A percentile compares a stretch with the other conserved stretches of the same genome.
Evolutionary conservation across 53 echinoderm and acorn worm genomes (phyloP).

Genomic region (Arbacia lixula): DNA sequence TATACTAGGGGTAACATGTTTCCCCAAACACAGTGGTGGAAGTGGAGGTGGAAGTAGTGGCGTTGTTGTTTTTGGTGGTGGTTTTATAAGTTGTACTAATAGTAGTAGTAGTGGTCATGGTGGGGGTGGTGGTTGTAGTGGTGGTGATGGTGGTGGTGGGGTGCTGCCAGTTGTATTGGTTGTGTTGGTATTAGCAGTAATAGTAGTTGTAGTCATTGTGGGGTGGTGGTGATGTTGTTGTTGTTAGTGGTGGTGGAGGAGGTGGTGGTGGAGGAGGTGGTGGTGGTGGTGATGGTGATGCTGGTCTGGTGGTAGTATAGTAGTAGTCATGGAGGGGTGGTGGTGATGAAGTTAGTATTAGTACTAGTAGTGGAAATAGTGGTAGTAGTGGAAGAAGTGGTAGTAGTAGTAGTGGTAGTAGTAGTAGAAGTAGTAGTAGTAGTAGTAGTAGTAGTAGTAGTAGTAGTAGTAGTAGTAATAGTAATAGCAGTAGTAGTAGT

Average conservation of each 20-base stretch:
- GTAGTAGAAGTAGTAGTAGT: slow-evolving; percentile 1
- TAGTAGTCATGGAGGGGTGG: background rate
- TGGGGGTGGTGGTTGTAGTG: too few species aligned
- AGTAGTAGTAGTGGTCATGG: too few species aligned
- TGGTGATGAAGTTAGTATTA: background rate
- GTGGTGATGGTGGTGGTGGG: too few species aligned
- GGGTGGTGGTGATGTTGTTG: background rate
- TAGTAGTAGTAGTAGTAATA: slow-evolving; percentile 15
- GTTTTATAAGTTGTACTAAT: too few species aligned
- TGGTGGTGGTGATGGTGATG: background rate
- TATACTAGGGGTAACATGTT: too few species aligned
- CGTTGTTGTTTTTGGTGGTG: too few species aligned
- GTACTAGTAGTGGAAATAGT: background rate
- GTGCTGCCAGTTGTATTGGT: too few species aligned
- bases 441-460: slow-evolving; percentile 18
- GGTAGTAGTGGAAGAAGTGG: background rate
- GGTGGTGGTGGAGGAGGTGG: background rate
- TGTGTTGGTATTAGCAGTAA: too few species aligned
- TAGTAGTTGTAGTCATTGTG: background rate
- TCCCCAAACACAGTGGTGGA: too few species aligned
- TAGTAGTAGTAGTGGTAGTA: background rate
- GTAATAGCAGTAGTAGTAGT: slow-evolving; percentile 8
- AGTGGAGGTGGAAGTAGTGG: too few species aligned
- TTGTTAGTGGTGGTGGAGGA: background rate
- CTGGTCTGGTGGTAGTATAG: background rate